These are phyloP conservation scores for Notoglanidium macrostoma DNA, from an alignment of 2,797 vertebrate species.

Conservation along the genomic window DNA sequence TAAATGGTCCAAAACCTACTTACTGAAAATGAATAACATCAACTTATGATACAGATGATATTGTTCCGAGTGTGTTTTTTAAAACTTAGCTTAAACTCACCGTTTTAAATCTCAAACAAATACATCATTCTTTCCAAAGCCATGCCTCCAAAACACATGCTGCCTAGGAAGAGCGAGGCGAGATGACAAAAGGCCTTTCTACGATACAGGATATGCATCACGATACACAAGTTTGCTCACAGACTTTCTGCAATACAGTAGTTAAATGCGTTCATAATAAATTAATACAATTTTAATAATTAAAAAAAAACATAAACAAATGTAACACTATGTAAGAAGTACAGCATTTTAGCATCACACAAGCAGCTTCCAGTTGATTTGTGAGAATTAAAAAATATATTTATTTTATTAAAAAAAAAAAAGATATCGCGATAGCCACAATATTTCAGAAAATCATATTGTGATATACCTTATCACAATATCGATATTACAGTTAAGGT, in stretches of 20 bases:
- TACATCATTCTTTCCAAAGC: background rate
- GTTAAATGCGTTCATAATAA: background rate
- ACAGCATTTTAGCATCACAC: background rate
- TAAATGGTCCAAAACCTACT: background rate
- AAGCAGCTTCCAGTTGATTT: background rate
- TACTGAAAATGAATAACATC: background rate
- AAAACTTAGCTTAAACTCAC: background rate
- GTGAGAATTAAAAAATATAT: background rate
- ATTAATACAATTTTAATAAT: background rate
- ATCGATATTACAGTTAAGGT: background rate
- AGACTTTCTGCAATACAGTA: background rate
- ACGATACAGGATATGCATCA: background rate
- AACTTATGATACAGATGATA: background rate
- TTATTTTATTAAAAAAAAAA: background rate
- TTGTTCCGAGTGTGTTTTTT: background rate
- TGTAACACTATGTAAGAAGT: background rate
- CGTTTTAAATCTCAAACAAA: background rate
- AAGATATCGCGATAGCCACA: background rate
- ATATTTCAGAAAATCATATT: constrained; percentile 4
- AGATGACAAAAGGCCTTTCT: background rate
- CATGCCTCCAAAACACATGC: background rate
- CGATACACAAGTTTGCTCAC: background rate
- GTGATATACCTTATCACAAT: background rate
- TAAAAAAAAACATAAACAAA: too few species aligned
- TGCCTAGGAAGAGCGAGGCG: background rate